Conservation (phyloP, 2,888 invertebrate genomes). For the Pachymerium ferrugineum region DNA sequence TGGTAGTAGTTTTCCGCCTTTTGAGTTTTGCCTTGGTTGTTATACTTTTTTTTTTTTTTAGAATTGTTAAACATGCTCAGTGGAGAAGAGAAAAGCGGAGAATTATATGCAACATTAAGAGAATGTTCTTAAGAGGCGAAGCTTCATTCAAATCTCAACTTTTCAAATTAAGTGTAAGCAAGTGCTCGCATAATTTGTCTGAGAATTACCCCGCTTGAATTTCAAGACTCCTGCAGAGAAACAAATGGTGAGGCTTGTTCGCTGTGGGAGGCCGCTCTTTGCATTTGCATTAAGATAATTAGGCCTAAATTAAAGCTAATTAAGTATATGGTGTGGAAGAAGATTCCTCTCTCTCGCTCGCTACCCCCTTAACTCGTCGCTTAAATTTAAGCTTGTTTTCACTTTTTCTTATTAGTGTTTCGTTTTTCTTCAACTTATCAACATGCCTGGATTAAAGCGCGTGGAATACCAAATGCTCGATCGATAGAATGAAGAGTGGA, state of each 20-base stretch:
- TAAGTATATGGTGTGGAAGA: slow-evolving; percentile 26
- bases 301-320: slow-evolving; percentile 27
- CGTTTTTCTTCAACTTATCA: slow-evolving; percentile 7
- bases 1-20: slow-evolving; percentile 12
- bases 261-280: slow-evolving; percentile 25
- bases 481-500: not conserved
- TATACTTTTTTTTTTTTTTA: no score
- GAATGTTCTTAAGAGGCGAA: slow-evolving; percentile 24
- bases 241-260: slow-evolving; percentile 27
- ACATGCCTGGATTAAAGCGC: not conserved
- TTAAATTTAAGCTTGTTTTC: slow-evolving; percentile 27
- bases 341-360: slow-evolving; percentile 1
- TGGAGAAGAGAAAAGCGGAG: slow-evolving; percentile 22
- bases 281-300: slow-evolving; percentile 27
- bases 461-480: not conserved
- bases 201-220: slow-evolving; percentile 20
- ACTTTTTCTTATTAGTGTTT: slow-evolving; percentile 27
- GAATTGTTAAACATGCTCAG: slow-evolving; percentile 23
- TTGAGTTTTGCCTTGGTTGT: no score
- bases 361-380: slow-evolving; percentile 4
- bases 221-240: slow-evolving; percentile 23
- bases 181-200: slow-evolving; percentile 24
- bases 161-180: slow-evolving; percentile 27
- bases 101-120: slow-evolving; percentile 16
- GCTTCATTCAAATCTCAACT: slow-evolving; percentile 17